Evolutionary conservation across 2,888 invertebrate genomes (phyloP).

Genomic region (Lycia hirtaria): DNA sequence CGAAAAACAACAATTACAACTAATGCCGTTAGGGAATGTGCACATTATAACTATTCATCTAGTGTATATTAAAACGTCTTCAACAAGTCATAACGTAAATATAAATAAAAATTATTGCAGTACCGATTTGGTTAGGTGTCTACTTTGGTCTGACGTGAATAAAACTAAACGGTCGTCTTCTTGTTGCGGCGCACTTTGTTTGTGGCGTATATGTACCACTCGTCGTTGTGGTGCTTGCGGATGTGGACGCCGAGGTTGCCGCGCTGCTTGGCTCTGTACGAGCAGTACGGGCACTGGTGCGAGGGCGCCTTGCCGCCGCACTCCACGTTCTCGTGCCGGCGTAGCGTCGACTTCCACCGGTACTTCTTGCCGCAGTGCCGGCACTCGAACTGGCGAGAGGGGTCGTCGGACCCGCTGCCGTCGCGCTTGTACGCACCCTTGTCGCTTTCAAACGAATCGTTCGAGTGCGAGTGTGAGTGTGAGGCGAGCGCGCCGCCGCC

Average conservation of each 20-base stretch:
- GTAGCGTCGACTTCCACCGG: constrained; percentile 94
- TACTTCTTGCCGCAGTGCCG: constrained; percentile 94
- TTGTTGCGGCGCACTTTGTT: constrained; percentile 79
- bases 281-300: constrained; percentile 92
- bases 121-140: constrained; percentile 82
- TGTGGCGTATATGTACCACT: constrained; percentile 82
- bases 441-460: constrained; percentile 30
- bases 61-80: constrained; percentile 77
- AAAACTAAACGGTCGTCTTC: constrained; percentile 64
- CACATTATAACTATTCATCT: constrained; percentile 75
- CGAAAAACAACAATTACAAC: constrained; percentile 78
- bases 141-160: constrained; percentile 72
- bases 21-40: constrained; percentile 83
- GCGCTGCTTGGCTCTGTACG: constrained; percentile 91
- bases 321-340: constrained; percentile 93
- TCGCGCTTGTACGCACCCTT: constrained; percentile 67
- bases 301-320: constrained; percentile 93
- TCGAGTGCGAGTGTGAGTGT: too few relatives aligned
- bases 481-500: constrained; percentile 31
- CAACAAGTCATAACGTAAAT: constrained; percentile 67
- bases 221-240: constrained; percentile 89
- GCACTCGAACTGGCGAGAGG: constrained; percentile 89
- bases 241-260: constrained; percentile 93
- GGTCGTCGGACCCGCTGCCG: constrained; percentile 76
- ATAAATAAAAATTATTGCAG: constrained; percentile 82